Conservation (phyloP, 2,888 invertebrate genomes). For the Tinea semifulvella region DNA sequence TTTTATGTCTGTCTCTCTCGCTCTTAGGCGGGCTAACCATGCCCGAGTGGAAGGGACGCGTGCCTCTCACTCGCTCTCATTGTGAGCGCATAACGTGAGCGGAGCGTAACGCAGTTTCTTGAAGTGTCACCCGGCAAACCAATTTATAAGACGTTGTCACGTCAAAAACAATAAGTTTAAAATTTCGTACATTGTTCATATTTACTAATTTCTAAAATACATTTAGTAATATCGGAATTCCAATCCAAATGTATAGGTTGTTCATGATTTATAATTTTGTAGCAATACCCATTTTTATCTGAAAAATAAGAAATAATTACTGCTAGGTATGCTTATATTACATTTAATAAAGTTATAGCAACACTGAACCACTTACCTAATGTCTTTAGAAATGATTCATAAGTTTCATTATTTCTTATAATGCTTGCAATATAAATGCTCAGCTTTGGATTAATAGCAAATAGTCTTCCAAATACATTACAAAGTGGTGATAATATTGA, state of each 20-base stretch:
- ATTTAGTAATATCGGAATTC: slow-evolving; percentile 31
- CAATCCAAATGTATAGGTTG: slow-evolving; percentile 32
- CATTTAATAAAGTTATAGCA: not conserved
- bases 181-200: slow-evolving; percentile 12
- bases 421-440: slow-evolving; percentile 44
- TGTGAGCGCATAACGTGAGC: no score
- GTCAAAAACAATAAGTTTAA: slow-evolving; percentile 11
- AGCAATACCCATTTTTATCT: slow-evolving; percentile 2
- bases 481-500: slow-evolving; percentile 38
- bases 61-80: no score
- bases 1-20: no score
- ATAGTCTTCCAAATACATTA: slow-evolving; percentile 34
- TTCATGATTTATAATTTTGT: slow-evolving; percentile 6
- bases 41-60: no score
- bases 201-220: slow-evolving; percentile 36
- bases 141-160: not conserved
- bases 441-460: slow-evolving; percentile 32
- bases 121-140: no score
- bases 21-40: no score
- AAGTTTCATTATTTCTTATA: slow-evolving; percentile 72
- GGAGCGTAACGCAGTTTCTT: no score
- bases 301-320: not conserved
- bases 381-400: slow-evolving; percentile 60
- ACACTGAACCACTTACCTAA: slow-evolving; percentile 61
- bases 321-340: not conserved